phyloP scores from a whole-genome alignment of 2,113 vertebrate species.

The Chlamydotis undulata region DNA sequence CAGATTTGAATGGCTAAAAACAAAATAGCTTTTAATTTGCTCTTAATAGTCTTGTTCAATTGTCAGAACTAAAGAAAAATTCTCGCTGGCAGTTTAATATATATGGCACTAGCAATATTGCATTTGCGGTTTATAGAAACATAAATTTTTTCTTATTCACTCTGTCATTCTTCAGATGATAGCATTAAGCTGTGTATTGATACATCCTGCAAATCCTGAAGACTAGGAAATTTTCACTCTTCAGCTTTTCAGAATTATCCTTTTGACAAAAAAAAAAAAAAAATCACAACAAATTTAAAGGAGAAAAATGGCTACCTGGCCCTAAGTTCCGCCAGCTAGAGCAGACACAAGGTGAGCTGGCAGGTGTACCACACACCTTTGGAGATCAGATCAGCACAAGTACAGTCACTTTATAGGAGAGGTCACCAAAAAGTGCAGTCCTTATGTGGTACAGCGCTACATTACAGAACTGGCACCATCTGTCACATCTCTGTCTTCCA shows the following conservation, averaged over 20 bases:
- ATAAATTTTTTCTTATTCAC: neutral
- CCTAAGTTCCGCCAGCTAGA: neutral
- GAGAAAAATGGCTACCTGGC: neutral
- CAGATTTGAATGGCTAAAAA: slow-evolving; percentile 12
- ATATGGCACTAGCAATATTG: neutral
- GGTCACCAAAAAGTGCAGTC: neutral
- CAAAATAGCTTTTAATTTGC: slow-evolving; percentile 3
- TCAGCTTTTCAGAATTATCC: neutral
- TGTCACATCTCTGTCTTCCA: neutral
- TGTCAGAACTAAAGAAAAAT: slow-evolving; percentile 19
- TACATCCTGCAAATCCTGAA: neutral
- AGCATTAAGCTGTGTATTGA: neutral
- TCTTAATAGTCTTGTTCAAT: slow-evolving; percentile 3
- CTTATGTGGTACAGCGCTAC: neutral
- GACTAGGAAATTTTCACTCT: neutral
- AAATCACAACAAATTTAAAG: neutral
- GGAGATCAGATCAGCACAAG: neutral
- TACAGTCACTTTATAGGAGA: neutral
- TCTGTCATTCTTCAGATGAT: neutral
- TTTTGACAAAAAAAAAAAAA: neutral
- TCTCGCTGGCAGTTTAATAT: neutral
- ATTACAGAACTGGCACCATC: neutral
- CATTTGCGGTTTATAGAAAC: neutral
- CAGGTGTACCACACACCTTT: neutral
- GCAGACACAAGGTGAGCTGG: neutral